Conservation (phyloP, 2,888 invertebrate species). For the Temnothorax unifasciatus region DNA sequence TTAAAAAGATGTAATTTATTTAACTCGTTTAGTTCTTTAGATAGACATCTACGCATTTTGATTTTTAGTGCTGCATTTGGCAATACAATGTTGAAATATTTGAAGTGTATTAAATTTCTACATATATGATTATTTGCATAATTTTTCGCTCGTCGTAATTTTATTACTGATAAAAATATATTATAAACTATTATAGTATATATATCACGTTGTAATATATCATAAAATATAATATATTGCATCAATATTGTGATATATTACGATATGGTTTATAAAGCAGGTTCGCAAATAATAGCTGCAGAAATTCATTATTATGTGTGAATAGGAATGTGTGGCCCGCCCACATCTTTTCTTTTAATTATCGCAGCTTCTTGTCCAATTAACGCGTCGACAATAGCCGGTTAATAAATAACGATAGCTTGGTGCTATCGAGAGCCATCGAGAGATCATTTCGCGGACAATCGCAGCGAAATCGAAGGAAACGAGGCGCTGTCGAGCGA, state of each 20-base stretch:
- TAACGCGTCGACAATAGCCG: constrained; percentile 42
- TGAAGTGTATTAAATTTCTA: background rate
- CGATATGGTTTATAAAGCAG: background rate
- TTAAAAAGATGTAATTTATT: constrained; percentile 13
- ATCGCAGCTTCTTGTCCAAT: constrained; percentile 33
- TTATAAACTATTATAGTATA: background rate
- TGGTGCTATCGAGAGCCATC: constrained; percentile 21
- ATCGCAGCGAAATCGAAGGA: constrained; percentile 18
- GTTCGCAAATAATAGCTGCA: background rate
- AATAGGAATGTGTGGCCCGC: background rate
- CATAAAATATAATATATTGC: background rate
- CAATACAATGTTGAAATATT: background rate
- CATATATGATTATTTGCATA: background rate
- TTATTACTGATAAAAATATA: background rate
- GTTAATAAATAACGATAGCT: constrained; percentile 40
- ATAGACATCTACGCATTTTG: background rate
- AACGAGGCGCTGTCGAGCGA: constrained; percentile 44
- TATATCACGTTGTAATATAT: background rate
- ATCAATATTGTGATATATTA: background rate
- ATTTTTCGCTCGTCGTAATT: background rate
- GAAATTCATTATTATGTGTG: background rate
- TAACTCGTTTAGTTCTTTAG: background rate
- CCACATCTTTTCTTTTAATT: constrained; percentile 26
- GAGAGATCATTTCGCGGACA: constrained; percentile 22
- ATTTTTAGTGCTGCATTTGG: background rate